Evolutionary conservation across 2,797 vertebrate genomes (phyloP).

Genomic region (Silurus aristotelis): DNA sequence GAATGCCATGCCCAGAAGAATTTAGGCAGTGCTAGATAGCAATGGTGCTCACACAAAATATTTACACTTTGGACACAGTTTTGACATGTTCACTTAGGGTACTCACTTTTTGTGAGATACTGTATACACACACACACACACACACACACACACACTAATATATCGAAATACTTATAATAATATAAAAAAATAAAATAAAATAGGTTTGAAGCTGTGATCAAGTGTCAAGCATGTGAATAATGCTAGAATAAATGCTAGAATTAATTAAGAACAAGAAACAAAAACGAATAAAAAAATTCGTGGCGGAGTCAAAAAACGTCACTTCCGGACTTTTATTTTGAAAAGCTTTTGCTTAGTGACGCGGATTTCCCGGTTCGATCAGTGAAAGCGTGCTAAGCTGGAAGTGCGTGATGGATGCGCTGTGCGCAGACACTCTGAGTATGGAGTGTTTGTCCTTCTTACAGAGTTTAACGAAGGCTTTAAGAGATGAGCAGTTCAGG

Average conservation of each 20-base stretch:
- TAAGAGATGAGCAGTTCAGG: constrained; percentile 71
- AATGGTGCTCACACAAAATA: too few species aligned
- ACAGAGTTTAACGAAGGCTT: constrained; percentile 64
- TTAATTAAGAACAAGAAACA: neutral
- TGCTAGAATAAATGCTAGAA: too few species aligned
- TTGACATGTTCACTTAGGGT: too few species aligned
- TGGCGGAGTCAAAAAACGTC: neutral
- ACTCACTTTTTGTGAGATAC: too few species aligned
- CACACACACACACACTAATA: too few species aligned
- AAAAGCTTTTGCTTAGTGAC: neutral
- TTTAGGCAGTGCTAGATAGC: too few species aligned
- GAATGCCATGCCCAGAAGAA: too few species aligned
- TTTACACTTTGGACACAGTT: too few species aligned
- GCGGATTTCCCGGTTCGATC: constrained; percentile 47
- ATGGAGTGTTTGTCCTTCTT: constrained; percentile 63
- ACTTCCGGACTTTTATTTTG: constrained; percentile 58
- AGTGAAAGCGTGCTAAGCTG: constrained; percentile 49
- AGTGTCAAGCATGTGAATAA: neutral
- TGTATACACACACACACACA: too few species aligned
- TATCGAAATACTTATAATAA: neutral
- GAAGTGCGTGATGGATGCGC: constrained; percentile 55
- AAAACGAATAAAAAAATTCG: neutral
- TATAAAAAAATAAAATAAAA: neutral
- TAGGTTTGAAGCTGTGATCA: neutral
- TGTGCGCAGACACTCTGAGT: constrained; percentile 61